Evolutionary conservation across 64 coral and sea anemone species (phyloP), one percentile per base, ranked within the genome.

Genomic region (Stylophora pistillata): DNA sequence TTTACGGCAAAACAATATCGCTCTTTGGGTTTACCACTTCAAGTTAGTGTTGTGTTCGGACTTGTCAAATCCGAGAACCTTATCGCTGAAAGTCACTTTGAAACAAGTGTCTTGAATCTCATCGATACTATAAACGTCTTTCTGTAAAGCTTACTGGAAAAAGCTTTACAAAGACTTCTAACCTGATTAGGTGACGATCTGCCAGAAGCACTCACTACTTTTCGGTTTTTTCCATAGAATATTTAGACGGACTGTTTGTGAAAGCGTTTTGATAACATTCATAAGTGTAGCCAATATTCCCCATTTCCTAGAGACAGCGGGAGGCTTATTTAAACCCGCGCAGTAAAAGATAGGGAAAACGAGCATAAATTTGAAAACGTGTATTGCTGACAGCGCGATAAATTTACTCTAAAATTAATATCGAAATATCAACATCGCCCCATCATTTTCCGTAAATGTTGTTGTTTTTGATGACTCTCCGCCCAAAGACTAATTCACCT

Each of bases 1-100:
- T 82, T 64, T 31, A n/a, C 64, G 16, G 31, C 37, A 47, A 20
- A 63, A 82, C 78, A 82, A 82, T 82, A 64, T 31, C 29, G 37
- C 78, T n/a, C 29, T 30, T 21, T 64, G 10, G 41, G 25, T 68
- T 33, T 84, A 69, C 69, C 17, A 62, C 23, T 81, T 64, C 17
- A 60, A 60, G 21, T 37, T 15, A 16, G 53, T 33, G 62, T 70
- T 62, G 23, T 68, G 80, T 53, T 69, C 61, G 10, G 62, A 62
- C 80, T 47, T 47, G 37, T 47, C 37, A 7, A 84, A 37, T 60
- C 64, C 64, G 26, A 26, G 64, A 68, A 68, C 23, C 12, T 25
- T 56, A 65, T 66, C 15, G 23, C 30, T 10, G 20, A 37, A 25
- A 76, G 30, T 41, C 52, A 75, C 34, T 47, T 75, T 41, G 30